Evolutionary conservation across 1,140 invertebrate species (phyloP).

Genomic region (Ooceraea biroi): DNA sequence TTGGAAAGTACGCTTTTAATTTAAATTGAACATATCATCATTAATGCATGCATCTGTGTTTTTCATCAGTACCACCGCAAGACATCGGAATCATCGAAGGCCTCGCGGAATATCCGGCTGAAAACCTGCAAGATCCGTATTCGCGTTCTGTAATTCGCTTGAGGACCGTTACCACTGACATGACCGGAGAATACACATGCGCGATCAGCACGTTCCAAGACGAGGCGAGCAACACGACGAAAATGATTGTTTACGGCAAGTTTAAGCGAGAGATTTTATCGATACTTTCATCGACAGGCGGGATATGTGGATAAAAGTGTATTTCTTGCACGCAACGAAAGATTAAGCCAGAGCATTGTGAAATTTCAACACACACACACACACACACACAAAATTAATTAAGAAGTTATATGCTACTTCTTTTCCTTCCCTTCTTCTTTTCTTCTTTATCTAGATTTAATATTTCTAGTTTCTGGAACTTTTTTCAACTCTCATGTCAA

Average conservation of each 20-base stretch:
- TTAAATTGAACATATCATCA: neutral
- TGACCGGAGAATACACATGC: conserved; percentile 91
- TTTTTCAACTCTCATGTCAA: no score
- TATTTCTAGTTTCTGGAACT: no score
- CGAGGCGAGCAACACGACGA: conserved; percentile 88
- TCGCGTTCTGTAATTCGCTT: conserved; percentile 90
- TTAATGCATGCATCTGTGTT: neutral
- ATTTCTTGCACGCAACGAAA: neutral
- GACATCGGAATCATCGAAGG: conserved; percentile 89
- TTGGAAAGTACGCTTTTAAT: neutral
- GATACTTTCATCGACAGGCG: neutral
- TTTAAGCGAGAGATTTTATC: conserved; percentile 50
- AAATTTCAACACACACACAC: no score
- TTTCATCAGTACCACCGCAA: conserved; percentile 83
- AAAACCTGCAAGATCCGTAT: conserved; percentile 86
- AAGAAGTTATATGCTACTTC: no score
- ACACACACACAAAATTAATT: no score
- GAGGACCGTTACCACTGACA: conserved; percentile 89
- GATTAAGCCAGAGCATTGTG: no score
- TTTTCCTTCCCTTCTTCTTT: no score
- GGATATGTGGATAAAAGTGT: no score
- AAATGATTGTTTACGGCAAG: conserved; percentile 91
- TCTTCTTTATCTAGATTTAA: no score
- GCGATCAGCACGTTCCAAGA: conserved; percentile 90
- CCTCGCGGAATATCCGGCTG: conserved; percentile 88